Conservation (phyloP, 2,113 vertebrate species). For the Ameiurus melas region DNA sequence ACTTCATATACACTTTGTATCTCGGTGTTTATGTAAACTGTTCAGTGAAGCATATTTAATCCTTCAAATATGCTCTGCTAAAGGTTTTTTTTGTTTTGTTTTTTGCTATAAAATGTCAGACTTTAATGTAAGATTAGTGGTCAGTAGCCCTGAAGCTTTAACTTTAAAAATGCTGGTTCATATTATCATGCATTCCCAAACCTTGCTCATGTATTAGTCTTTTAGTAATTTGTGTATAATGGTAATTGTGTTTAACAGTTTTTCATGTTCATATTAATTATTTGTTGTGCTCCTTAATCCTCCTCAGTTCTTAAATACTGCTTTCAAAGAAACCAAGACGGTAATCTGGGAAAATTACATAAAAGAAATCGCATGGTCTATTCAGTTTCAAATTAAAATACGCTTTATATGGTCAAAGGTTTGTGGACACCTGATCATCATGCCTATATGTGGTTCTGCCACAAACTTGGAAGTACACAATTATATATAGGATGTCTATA, state of each 20-base stretch:
- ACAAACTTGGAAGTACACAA: background rate
- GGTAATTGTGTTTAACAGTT: background rate
- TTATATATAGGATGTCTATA: background rate
- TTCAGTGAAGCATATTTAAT: background rate
- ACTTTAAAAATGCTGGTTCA: background rate
- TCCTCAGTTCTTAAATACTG: background rate
- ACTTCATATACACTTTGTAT: background rate
- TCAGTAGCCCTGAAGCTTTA: background rate
- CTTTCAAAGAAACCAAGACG: background rate
- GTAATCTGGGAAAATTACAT: background rate
- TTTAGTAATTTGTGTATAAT: background rate
- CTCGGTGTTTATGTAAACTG: background rate
- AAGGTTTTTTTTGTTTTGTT: background rate
- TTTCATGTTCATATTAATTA: background rate
- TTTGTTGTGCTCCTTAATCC: background rate
- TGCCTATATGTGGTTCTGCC: background rate
- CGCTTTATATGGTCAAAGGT: background rate
- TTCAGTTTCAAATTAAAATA: background rate
- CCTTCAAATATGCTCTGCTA: background rate
- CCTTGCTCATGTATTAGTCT: background rate
- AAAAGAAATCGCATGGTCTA: background rate
- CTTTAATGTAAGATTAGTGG: background rate
- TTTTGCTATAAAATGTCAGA: background rate
- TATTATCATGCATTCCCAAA: background rate
- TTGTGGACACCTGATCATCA: background rate